phyloP scores from a whole-genome alignment of 1,140 invertebrate species.

The Drosophila insularis region DNA sequence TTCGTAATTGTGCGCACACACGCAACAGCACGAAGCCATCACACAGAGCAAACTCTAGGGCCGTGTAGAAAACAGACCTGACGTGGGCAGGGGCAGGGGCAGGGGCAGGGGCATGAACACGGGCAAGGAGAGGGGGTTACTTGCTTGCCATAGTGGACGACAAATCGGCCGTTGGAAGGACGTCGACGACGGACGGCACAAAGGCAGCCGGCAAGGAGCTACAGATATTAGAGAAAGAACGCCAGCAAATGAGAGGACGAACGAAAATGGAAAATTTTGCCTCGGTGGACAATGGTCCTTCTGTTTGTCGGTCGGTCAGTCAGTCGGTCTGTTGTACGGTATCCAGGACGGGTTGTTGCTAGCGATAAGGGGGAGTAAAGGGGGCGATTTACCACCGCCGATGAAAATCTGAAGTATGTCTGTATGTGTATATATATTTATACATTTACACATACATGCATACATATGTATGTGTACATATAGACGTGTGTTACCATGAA shows the following conservation, averaged over 20 bases:
- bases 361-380: conserved; percentile 3
- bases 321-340: conserved; percentile 1
- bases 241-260: conserved; percentile 54
- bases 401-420: conserved; percentile 71
- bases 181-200: conserved; percentile 29
- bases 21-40: conserved; percentile 56
- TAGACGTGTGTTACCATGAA: conserved; percentile 57
- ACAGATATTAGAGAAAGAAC: conserved; percentile 74
- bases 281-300: conserved; percentile 68
- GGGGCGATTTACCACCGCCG: conserved; percentile 38
- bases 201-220: conserved; percentile 74
- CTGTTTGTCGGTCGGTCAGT: conserved; percentile 35
- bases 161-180: conserved; percentile 59
- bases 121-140: conserved; percentile 4
- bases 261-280: conserved; percentile 78
- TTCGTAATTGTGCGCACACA: conserved; percentile 75
- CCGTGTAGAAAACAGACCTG: conserved; percentile 12
- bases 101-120: conserved; percentile 1
- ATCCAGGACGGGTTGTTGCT: conserved; percentile 6
- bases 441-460: not conserved
- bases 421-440: conserved; percentile 39
- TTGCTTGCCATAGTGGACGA: conserved; percentile 43
- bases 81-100: not conserved
- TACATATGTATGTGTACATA: conserved; percentile 21
- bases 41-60: conserved; percentile 21